phyloP scores from a whole-genome alignment of 1,140 invertebrate genomes.

The Dreissena rostriformis region DNA sequence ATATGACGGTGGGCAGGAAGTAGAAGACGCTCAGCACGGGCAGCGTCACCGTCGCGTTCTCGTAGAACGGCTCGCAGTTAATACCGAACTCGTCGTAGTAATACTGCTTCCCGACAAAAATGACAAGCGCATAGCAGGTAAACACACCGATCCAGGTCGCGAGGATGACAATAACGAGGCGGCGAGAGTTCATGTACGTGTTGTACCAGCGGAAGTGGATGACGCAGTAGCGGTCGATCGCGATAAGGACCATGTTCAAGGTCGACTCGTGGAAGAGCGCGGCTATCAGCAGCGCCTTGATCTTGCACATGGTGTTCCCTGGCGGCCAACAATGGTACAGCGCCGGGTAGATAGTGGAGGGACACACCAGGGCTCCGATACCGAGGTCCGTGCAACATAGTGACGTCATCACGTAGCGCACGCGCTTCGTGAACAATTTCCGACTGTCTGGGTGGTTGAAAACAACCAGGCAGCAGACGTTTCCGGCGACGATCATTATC shows the following conservation, averaged over 20 bases:
- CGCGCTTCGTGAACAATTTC: slow-evolving; percentile 40
- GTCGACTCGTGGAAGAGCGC: slow-evolving; percentile 94
- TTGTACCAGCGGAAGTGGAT: slow-evolving; percentile 90
- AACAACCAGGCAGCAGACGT: slow-evolving; percentile 54
- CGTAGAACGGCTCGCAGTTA: slow-evolving; percentile 60
- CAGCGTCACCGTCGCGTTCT: slow-evolving; percentile 39
- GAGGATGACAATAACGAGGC: slow-evolving; percentile 44
- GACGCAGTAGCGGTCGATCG: slow-evolving; percentile 96
- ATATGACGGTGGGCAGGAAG: slow-evolving; percentile 46
- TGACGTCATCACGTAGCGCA: slow-evolving; percentile 58
- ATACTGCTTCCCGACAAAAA: slow-evolving; percentile 51
- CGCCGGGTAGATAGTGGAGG: slow-evolving; percentile 54
- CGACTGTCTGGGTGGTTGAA: slow-evolving; percentile 39
- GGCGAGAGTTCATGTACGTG: slow-evolving; percentile 30
- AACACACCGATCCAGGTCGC: slow-evolving; percentile 54
- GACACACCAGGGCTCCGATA: slow-evolving; percentile 53
- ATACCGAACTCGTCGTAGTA: slow-evolving; percentile 59
- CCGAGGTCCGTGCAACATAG: slow-evolving; percentile 56
- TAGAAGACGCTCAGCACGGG: slow-evolving; percentile 57
- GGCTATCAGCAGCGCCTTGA: slow-evolving; percentile 92
- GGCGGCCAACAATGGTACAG: slow-evolving; percentile 88
- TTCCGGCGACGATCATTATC: slow-evolving; percentile 51
- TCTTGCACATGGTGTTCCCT: slow-evolving; percentile 90
- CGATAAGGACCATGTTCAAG: slow-evolving; percentile 96
- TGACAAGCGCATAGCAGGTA: slow-evolving; percentile 47